Evolutionary conservation across 2,888 invertebrate genomes (phyloP), one percentile per base, ranked within the genome.

Genomic region (Agriopis aurantiaria): DNA sequence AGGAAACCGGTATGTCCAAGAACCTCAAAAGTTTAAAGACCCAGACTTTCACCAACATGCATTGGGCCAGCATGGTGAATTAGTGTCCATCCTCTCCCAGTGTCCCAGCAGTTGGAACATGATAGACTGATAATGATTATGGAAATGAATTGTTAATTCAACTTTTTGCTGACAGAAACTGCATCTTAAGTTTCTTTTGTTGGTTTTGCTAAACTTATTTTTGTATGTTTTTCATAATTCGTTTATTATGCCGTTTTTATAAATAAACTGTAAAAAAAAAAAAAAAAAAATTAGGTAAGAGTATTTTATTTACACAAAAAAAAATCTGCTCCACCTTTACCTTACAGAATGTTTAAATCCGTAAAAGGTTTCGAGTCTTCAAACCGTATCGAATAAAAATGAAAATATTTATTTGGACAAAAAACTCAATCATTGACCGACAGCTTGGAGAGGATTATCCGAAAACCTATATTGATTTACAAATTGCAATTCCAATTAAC

Each of bases 401-500:
- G 41, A 69, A 72, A 62, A 60, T 61, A 72, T 72, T 73, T 63
- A 58, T 61, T 60, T 69, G 46, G 53, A 64, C 49, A 70, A 71
- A 68, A 72, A 70, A 69, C 65, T 61, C 74, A 77, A 74, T 78
- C 68, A 75, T 46, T 69, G 65, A 58, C 70, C 64, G 65, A 63
- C 51, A 69, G 59, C 71, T 72, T 70, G 60, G 65, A 68, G 52
- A 55, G 68, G 75, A 76, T 75, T 74, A 76, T 75, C 73, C 55
- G 57, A 65, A 66, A 68, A 67, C 72, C 72, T 68, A 68, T 74
- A 78, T 75, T 72, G 72, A 53, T 74, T 73, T 59, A 72, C 65
- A 75, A 76, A 79, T 77, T 72, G 71, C 65, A 74, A 76, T 78
- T 78, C 60, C 75, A 78, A 78, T 78, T 72, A 73, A 75, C 23